These are phyloP conservation scores for Rhegmatorhina hoffmannsi DNA, from an alignment of 2,113 vertebrate species.

Conservation along the genomic window DNA sequence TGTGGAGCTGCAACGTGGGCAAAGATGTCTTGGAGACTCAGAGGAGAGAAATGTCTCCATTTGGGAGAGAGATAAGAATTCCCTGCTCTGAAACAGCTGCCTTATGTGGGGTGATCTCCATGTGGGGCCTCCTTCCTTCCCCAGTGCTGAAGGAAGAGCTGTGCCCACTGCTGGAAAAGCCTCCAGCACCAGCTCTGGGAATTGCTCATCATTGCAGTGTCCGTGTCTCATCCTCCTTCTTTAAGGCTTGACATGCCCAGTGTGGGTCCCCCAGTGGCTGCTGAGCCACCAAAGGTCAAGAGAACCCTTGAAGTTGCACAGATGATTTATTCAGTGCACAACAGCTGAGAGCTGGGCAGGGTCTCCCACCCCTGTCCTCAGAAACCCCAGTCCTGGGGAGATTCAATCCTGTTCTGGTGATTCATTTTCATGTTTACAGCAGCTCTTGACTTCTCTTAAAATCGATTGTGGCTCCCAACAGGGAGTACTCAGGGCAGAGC, in stretches of 20 bases:
- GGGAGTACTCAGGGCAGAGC: not conserved
- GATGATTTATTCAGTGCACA: not conserved
- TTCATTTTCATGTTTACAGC: not conserved
- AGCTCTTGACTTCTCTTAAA: not conserved
- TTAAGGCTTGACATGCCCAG: fast-evolving
- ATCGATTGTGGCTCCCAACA: not conserved
- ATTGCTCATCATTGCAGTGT: not conserved
- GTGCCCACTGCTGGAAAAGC: not conserved
- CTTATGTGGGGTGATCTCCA: fast-evolving
- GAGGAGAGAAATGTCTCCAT: not conserved
- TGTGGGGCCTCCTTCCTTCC: not conserved
- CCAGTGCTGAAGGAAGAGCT: not conserved
- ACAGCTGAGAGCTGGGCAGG: not conserved
- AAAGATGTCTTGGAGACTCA: not conserved
- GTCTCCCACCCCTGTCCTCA: not conserved
- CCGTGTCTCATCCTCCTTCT: not conserved
- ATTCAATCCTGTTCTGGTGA: not conserved
- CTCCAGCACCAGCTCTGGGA: fast-evolving
- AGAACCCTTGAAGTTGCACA: not conserved
- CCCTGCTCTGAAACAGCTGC: not conserved
- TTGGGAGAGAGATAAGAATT: not conserved
- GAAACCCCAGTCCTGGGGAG: not conserved
- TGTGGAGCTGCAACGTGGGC: not conserved
- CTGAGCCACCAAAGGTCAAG: not conserved
- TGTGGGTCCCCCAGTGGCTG: not conserved